These are phyloP conservation scores for Sialis fuliginosa DNA, from an alignment of 2,888 invertebrate species.

Conservation along the genomic window DNA sequence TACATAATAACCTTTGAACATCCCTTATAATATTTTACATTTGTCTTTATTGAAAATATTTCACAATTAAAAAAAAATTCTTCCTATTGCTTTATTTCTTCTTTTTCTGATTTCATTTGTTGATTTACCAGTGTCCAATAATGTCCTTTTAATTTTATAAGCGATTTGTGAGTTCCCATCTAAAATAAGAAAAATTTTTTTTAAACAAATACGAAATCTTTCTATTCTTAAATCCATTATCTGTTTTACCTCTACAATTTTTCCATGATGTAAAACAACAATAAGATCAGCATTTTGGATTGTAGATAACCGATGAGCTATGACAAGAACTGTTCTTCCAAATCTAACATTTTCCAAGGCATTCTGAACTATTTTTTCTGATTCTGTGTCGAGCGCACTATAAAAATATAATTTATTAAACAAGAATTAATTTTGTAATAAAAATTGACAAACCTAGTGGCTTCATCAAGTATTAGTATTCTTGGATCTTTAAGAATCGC, in stretches of 20 bases:
- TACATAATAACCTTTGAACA: too few relatives aligned
- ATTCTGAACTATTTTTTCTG: conserved; percentile 77
- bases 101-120: conserved; percentile 23
- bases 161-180: conserved; percentile 69
- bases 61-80: too few relatives aligned
- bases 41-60: too few relatives aligned
- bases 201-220: background rate
- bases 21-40: too few relatives aligned
- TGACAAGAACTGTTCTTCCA: conserved; percentile 83
- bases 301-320: conserved; percentile 87
- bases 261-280: conserved; percentile 72
- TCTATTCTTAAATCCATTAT: conserved; percentile 2
- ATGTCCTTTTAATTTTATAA: conserved; percentile 59
- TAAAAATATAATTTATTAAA: conserved; percentile 11
- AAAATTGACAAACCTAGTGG: conserved; percentile 54
- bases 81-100: background rate
- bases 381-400: conserved; percentile 84
- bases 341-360: conserved; percentile 70
- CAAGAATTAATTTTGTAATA: background rate
- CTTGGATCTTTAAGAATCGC: conserved; percentile 83
- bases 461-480: conserved; percentile 80
- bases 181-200: conserved; percentile 25
- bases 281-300: conserved; percentile 82
- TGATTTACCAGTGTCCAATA: conserved; percentile 75
- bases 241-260: conserved; percentile 55